These are phyloP conservation scores for Plutella xylostella DNA, from an alignment of 2,888 invertebrate species.

Conservation along the genomic window DNA sequence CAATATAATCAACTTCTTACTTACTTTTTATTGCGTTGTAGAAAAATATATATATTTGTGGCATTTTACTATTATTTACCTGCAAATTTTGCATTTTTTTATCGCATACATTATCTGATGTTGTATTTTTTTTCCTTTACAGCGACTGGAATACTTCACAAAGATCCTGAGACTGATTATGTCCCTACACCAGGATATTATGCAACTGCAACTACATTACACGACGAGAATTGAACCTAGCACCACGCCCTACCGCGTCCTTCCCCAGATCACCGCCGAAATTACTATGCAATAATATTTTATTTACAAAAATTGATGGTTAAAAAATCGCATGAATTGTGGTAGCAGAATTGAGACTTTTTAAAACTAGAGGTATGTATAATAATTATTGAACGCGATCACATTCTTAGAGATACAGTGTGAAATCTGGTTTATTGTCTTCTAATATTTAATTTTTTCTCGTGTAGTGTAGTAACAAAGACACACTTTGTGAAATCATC, in stretches of 20 bases:
- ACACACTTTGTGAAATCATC: no score
- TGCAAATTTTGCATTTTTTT: constrained; percentile 7
- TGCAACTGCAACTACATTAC: constrained; percentile 48
- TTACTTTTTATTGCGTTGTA: not conserved
- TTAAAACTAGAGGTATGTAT: no score
- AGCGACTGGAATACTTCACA: constrained; percentile 60
- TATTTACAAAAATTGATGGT: no score
- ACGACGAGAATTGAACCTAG: not conserved
- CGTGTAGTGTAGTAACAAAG: no score
- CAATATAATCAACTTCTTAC: constrained; percentile 30
- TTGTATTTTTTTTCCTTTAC: constrained; percentile 22
- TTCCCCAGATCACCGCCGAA: constrained; percentile 46
- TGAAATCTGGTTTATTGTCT: no score
- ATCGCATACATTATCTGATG: not conserved
- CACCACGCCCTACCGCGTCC: constrained; percentile 28
- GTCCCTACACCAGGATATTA: constrained; percentile 54
- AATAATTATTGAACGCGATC: no score
- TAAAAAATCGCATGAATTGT: no score
- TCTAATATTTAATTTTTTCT: no score
- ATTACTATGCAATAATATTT: constrained; percentile 59
- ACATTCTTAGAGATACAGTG: no score
- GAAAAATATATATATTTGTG: not conserved
- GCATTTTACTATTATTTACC: not conserved
- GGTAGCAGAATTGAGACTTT: no score
- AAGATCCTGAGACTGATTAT: constrained; percentile 56